These are phyloP conservation scores for Oncorhynchus gorbuscha DNA, from an alignment of 2,113 vertebrate genomes.

Conservation along the genomic window DNA sequence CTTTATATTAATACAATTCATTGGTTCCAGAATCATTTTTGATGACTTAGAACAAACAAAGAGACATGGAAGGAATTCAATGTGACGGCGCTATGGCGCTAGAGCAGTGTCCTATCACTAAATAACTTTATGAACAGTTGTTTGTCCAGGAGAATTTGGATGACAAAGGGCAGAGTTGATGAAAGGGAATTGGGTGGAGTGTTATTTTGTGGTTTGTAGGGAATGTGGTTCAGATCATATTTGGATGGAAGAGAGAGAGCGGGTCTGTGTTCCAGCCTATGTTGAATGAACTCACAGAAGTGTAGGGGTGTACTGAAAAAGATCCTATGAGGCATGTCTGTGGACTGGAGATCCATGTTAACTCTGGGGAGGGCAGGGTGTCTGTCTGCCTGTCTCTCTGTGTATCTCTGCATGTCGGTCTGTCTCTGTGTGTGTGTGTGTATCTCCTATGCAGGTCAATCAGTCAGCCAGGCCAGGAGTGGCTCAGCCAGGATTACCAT, in stretches of 20 bases:
- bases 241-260: not conserved
- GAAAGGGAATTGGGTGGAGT: not conserved
- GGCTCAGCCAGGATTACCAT: slow-evolving; percentile 23
- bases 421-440: not conserved
- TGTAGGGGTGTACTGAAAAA: not conserved
- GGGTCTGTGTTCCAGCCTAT: not conserved
- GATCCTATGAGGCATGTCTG: not conserved
- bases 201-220: not conserved
- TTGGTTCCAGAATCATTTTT: not conserved
- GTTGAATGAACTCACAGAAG: not conserved
- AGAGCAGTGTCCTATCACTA: not conserved
- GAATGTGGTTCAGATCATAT: not conserved
- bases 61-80: not conserved
- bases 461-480: slow-evolving; percentile 17
- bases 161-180: not conserved
- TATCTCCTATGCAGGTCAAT: slow-evolving; percentile 12
- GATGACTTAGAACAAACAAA: not conserved
- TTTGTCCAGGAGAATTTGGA: not conserved
- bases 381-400: not conserved
- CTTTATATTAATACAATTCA: not conserved
- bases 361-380: slow-evolving; percentile 5
- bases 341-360: not conserved
- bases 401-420: not conserved
- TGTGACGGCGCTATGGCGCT: not conserved
- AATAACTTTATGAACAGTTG: not conserved